phyloP scores from a whole-genome alignment of 2,113 vertebrate species.

The Poeciliopsis occidentalis region DNA sequence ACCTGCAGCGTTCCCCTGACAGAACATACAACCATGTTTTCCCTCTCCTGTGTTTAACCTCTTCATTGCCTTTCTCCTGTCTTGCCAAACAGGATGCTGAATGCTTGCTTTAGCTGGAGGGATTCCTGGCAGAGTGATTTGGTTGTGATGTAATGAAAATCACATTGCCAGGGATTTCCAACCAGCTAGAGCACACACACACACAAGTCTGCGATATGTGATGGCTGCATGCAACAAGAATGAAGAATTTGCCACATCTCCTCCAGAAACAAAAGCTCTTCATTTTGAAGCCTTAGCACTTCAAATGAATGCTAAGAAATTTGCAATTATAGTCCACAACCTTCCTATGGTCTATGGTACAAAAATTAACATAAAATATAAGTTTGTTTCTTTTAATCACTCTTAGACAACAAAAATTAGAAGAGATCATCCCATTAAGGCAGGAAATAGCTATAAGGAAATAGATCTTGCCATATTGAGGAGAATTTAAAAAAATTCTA shows the following conservation, averaged over 20 bases:
- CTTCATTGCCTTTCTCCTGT: neutral
- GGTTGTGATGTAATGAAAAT: slow-evolving; percentile 84
- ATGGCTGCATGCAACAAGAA: neutral
- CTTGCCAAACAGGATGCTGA: slow-evolving; percentile 31
- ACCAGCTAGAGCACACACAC: slow-evolving; percentile 74
- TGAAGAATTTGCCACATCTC: neutral
- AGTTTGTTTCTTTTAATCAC: neutral
- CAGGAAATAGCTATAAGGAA: neutral
- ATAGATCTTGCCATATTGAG: too few relatives aligned
- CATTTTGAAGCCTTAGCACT: too few relatives aligned
- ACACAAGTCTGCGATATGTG: neutral
- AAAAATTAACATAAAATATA: neutral
- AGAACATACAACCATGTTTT: neutral
- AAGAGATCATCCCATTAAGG: neutral
- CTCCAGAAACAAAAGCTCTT: neutral
- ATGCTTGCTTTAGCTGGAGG: slow-evolving; percentile 79
- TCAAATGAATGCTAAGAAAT: neutral
- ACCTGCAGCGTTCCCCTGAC: slow-evolving; percentile 33
- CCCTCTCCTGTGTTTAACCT: neutral
- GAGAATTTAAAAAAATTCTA: too few relatives aligned
- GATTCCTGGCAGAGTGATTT: slow-evolving; percentile 93
- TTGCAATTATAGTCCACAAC: neutral
- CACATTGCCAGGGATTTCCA: slow-evolving; percentile 93
- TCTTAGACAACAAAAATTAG: neutral
- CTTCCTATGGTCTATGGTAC: neutral